Percentiles rank a stretch among this genome's conserved stretches.
Conservation (phyloP, 35 echinoderm and acorn worm genomes). For the Apostichopus californicus region DNA sequence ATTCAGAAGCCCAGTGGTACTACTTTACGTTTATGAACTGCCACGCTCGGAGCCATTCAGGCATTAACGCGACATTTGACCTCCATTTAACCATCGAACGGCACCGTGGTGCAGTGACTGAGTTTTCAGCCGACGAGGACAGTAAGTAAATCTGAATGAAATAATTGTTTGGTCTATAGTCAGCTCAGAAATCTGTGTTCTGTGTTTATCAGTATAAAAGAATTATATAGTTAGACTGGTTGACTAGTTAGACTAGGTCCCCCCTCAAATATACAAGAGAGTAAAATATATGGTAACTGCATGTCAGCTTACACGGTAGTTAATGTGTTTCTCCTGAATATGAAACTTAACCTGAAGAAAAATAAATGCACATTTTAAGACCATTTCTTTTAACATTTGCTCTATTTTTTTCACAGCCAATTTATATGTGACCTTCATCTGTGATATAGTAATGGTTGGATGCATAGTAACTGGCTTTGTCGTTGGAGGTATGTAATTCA, state of each 20-base stretch:
- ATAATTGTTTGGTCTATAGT: no score
- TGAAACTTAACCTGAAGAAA: no score
- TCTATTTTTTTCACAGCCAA: not conserved
- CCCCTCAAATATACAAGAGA: no score
- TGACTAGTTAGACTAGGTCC: no score
- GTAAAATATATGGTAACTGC: no score
- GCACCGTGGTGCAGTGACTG: not conserved
- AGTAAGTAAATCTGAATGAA: slow-evolving; percentile 6
- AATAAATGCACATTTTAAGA: no score
- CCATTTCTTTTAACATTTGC: no score
- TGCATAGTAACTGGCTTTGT: not conserved
- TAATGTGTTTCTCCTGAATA: no score
- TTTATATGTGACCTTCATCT: not conserved
- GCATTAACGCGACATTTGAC: not conserved
- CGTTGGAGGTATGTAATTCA: not conserved
- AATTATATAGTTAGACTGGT: no score
- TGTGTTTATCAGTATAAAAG: no score
- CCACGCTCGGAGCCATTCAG: not conserved
- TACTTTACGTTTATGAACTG: slow-evolving; percentile 22
- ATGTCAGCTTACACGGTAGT: no score
- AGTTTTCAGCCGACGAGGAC: slow-evolving; percentile 36
- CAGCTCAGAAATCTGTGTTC: no score
- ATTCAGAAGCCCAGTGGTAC: slow-evolving; percentile 3
- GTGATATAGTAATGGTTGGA: not conserved
- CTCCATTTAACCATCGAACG: not conserved